Evolutionary conservation across 2,797 vertebrate genomes (phyloP).

Genomic region (Harpagifer antarcticus): DNA sequence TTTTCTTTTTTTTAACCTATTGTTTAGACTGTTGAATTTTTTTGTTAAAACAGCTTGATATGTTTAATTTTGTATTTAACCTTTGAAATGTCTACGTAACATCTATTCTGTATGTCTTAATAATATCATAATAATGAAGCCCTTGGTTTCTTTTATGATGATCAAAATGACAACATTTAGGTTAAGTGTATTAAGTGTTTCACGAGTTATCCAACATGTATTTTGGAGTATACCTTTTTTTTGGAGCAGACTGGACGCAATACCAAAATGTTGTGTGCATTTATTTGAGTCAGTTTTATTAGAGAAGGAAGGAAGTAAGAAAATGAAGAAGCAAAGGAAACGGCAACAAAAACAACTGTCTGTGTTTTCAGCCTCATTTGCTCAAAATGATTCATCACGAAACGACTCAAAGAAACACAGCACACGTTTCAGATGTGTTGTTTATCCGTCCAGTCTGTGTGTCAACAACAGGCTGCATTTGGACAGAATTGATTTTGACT

Average conservation of each 20-base stretch:
- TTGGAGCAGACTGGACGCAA: neutral
- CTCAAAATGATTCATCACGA: neutral
- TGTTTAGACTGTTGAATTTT: too few relatives aligned
- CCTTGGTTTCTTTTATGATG: neutral
- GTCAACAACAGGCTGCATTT: constrained; percentile 32
- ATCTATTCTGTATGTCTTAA: too few relatives aligned
- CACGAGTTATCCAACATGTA: neutral
- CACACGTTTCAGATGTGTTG: neutral
- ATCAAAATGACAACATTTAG: neutral
- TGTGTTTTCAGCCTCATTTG: neutral
- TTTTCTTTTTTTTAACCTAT: too few relatives aligned
- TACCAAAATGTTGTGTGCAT: neutral
- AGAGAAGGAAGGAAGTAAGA: neutral
- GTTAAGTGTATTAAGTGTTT: neutral
- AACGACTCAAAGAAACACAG: neutral
- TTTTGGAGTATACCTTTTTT: neutral
- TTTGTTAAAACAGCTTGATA: too few relatives aligned
- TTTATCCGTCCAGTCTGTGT: neutral
- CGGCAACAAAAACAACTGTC: neutral
- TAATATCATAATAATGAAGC: neutral
- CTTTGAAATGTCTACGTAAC: too few relatives aligned
- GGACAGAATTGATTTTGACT: constrained; percentile 44
- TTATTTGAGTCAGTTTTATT: neutral
- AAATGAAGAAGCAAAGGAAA: neutral
- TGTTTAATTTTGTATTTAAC: too few relatives aligned